Evolutionary conservation across 2,797 vertebrate genomes (phyloP), one percentile per base, ranked within the genome.

Genomic region (Platyrinchus mystaceus): DNA sequence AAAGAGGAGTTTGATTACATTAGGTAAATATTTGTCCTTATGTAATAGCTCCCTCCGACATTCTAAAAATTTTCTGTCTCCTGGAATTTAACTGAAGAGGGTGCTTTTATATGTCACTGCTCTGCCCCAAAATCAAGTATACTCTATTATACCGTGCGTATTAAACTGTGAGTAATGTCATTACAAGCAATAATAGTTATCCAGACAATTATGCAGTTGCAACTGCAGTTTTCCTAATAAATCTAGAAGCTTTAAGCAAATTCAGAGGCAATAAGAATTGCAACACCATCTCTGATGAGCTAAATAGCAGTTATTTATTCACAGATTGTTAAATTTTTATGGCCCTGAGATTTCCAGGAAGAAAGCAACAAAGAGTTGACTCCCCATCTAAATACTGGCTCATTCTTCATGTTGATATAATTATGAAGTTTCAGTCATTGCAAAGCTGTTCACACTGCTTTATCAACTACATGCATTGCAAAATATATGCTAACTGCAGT

Each of bases 11-110:
- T 94, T 97, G 95, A 97, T 96, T 97, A 97, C 97, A 97, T 97
- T 97, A 91, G 95, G 94, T 96, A 97, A 98, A 97, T 97, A 97
- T 98, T 97, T 97, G 95, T 95, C 96, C 96, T 97, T 98, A 97
- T 94, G 90, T 96, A 98, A 97, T 91, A 91, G 93, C 94, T 97
- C 95, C 60, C 85, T 93, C 77, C 95, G 95, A 96, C 94, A 95
- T 93, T 90, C 95, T 82, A 94, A 97, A 96, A 97, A 97, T 66
- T 64, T 90, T 83, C 94, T 21, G 94, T 95, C 96, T 96, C 94
- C 96, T 86, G 92, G 50, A 94, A 96, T 97, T 94, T 80, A 94
- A 95, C 82, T 83, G 71, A 96, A 92, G 85, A 73, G 88, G 77
- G 79, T 81, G 80, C 67, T 90, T 96, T 95, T 66, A 73, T 27